Evolutionary conservation across 1,140 invertebrate genomes (phyloP), one percentile per base, ranked within the genome.

Genomic region (Drosophila orosa): DNA sequence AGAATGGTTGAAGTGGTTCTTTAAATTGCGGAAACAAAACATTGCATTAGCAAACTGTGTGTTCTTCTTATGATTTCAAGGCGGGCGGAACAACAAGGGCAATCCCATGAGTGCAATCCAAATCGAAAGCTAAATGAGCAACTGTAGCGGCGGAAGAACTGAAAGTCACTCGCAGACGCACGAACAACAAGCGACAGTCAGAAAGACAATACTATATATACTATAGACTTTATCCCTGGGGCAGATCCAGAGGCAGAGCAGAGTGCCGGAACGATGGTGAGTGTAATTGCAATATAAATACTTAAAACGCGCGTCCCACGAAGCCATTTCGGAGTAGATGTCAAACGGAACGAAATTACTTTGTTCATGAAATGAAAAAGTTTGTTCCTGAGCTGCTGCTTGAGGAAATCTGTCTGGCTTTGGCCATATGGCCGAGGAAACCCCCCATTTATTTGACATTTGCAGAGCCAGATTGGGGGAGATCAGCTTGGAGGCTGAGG

Each of bases 231-330:
- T 29, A 22, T 31, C n/a, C 27, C n/a, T 29, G 33, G 31, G 4
- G 13, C 48, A 33, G 19, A 24, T 22, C 7, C 29, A 15, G 31
- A 45, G 57, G 39, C 31, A 24, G 19, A 48, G 17, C 25, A 47
- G 24, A 35, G 27, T 56, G 60, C 35, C 35, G 31, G 45, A 29
- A 75, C 27, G 47, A 67, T 82, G 61, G 58, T 67, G 59, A 58
- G 63, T 75, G 40, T 83, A 83, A 86, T 83, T 79, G 76, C 67
- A 83, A 69, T 74, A 65, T 73, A 79, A 86, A 83, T 83, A 79
- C 67, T 86, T 67, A 65, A 77, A 85, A 42, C 29, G 48, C 39
- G 31, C 59, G 48, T 25, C 39, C 39, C 27, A 37, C 62, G 74
- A 87, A 86, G 79, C 79, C 83, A 63, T 79, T 76, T 45, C 37